Percentiles rank a stretch among this genome's conserved stretches.
Evolutionary conservation across 2,888 invertebrate species (phyloP).

Genomic region (Trilocha varians): DNA sequence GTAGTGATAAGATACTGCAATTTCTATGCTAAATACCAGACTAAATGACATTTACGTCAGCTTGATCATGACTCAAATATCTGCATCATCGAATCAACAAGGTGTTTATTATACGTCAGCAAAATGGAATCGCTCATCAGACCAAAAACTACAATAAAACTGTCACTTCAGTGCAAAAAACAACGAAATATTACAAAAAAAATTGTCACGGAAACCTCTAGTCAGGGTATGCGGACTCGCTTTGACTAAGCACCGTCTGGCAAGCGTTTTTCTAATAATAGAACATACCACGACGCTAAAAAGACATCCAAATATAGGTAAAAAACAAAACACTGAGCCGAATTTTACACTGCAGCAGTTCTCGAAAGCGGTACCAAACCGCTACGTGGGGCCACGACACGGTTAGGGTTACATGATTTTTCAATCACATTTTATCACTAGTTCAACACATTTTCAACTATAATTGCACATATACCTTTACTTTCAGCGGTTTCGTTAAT

Average conservation of each 20-base stretch:
- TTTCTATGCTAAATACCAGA: constrained; percentile 11
- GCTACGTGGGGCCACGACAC: constrained; percentile 72
- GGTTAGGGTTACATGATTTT: constrained; percentile 67
- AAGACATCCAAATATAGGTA: constrained; percentile 62
- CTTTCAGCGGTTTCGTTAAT: constrained; percentile 69
- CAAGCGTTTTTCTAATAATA: constrained; percentile 61
- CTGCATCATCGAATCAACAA: constrained; percentile 23
- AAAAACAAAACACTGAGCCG: constrained; percentile 65
- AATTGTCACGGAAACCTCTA: constrained; percentile 22
- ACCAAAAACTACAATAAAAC: constrained; percentile 17
- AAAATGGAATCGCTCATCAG: constrained; percentile 10
- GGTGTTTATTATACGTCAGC: constrained; percentile 25
- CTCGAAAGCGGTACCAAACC: constrained; percentile 61
- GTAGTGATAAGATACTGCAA: constrained; percentile 18
- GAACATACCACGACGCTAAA: constrained; percentile 68
- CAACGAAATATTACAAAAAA: constrained; percentile 20
- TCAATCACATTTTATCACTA: constrained; percentile 63
- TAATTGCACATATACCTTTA: constrained; percentile 68
- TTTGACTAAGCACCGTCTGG: constrained; percentile 48
- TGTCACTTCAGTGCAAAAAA: constrained; percentile 11
- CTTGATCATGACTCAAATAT: constrained; percentile 26
- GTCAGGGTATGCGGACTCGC: constrained; percentile 30
- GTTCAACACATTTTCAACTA: constrained; percentile 57
- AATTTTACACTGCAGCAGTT: constrained; percentile 58
- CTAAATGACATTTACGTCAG: constrained; percentile 11